Percentiles rank a stretch among this genome's conserved stretches.
These are phyloP conservation scores for Nomia melanderi DNA, from an alignment of 1,140 invertebrate species.

Conservation along the genomic window DNA sequence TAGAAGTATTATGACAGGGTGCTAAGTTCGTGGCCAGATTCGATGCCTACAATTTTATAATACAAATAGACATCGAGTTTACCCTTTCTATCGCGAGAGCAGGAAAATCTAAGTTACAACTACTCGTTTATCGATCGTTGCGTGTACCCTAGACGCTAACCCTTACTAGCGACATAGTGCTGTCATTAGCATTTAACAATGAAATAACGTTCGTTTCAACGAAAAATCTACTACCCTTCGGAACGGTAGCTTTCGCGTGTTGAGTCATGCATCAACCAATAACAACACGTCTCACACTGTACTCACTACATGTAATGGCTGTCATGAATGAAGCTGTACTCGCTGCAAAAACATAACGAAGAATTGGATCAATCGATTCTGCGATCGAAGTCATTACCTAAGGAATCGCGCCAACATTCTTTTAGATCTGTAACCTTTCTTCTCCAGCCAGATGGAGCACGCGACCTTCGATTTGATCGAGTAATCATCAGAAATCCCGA, in stretches of 20 bases:
- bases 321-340: conserved; percentile 81
- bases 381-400: conserved; percentile 61
- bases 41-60: background rate
- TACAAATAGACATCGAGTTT: background rate
- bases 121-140: too few relatives aligned
- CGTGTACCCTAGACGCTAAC: background rate
- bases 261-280: conserved; percentile 59
- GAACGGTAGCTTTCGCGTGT: background rate
- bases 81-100: background rate
- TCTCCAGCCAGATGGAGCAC: conserved; percentile 60
- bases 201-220: too few relatives aligned
- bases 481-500: conserved; percentile 40
- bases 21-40: too few relatives aligned
- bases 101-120: background rate
- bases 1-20: too few relatives aligned
- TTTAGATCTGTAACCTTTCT: conserved; percentile 41
- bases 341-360: conserved; percentile 72
- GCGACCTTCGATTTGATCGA: conserved; percentile 54
- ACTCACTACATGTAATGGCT: conserved; percentile 81
- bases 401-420: conserved; percentile 65
- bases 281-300: conserved; percentile 63
- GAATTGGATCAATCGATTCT: conserved; percentile 24
- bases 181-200: too few relatives aligned
- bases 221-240: too few relatives aligned
- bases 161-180: too few relatives aligned